phyloP scores from a whole-genome alignment of 2,888 invertebrate species.

The Eumerus sabulonum region DNA sequence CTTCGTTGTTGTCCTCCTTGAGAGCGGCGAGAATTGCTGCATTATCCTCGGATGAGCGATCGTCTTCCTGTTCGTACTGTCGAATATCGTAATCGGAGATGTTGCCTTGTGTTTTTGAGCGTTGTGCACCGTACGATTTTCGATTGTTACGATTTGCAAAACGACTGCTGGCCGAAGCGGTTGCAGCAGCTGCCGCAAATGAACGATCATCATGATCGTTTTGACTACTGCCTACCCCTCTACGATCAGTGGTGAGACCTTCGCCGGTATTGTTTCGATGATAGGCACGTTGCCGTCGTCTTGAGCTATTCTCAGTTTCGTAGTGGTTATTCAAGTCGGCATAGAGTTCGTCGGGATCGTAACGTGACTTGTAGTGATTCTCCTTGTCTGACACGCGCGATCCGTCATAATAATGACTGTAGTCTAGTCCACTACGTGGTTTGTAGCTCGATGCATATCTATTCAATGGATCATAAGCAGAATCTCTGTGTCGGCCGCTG shows the following conservation, averaged over 20 bases:
- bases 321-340: slow-evolving; percentile 71
- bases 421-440: slow-evolving; percentile 70
- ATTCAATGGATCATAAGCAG: slow-evolving; percentile 73
- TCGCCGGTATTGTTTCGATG: slow-evolving; percentile 72
- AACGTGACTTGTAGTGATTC: slow-evolving; percentile 72
- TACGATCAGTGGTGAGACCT: slow-evolving; percentile 45
- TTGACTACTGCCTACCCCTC: slow-evolving; percentile 48
- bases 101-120: slow-evolving; percentile 72
- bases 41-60: slow-evolving; percentile 80
- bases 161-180: slow-evolving; percentile 72
- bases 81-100: slow-evolving; percentile 74
- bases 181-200: slow-evolving; percentile 45
- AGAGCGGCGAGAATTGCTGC: slow-evolving; percentile 80
- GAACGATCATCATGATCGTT: slow-evolving; percentile 60
- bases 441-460: slow-evolving; percentile 71
- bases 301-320: slow-evolving; percentile 52
- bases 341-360: slow-evolving; percentile 72
- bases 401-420: slow-evolving; percentile 72
- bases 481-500: slow-evolving; percentile 72
- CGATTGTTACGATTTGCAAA: slow-evolving; percentile 73
- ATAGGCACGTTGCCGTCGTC: slow-evolving; percentile 72
- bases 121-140: slow-evolving; percentile 66
- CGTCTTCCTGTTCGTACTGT: slow-evolving; percentile 78
- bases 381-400: slow-evolving; percentile 71
- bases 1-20: slow-evolving; percentile 78